Evolutionary conservation across 2,113 vertebrate genomes (phyloP).

Genomic region (Gopherus evgoodei): DNA sequence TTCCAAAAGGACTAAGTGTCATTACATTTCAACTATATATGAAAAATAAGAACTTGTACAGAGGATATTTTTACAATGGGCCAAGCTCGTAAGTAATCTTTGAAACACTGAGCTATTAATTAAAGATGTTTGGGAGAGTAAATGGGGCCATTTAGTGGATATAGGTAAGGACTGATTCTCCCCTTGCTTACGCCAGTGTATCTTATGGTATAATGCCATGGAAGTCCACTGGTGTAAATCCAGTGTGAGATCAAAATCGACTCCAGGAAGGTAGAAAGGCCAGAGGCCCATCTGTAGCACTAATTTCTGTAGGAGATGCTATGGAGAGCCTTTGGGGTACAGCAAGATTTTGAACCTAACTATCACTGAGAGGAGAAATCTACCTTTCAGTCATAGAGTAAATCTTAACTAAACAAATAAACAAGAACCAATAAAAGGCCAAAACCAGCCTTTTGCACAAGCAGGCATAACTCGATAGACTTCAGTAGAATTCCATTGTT

Average conservation of each 20-base stretch:
- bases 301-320: not conserved
- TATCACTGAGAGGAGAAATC: not conserved
- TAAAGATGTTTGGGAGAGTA: conserved; percentile 2
- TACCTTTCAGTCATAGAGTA: not conserved
- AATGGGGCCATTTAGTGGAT: not conserved
- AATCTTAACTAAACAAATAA: not conserved
- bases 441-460: rapidly evolving
- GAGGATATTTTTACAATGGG: not conserved
- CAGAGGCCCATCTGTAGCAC: not conserved
- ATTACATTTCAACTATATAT: not conserved
- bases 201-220: conserved; percentile 22
- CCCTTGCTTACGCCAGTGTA: not conserved
- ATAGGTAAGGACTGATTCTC: conserved; percentile 21
- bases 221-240: conserved; percentile 7
- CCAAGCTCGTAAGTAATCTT: not conserved
- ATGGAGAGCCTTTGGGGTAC: not conserved
- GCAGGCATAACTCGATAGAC: not conserved
- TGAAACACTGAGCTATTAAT: conserved; percentile 2
- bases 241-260: not conserved
- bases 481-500: not conserved
- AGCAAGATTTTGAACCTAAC: not conserved
- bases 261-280: not conserved
- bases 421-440: not conserved
- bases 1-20: not conserved
- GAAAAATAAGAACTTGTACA: not conserved